phyloP scores from a whole-genome alignment of 1,140 invertebrate genomes.

The Protaetia brevitarsis region DNA sequence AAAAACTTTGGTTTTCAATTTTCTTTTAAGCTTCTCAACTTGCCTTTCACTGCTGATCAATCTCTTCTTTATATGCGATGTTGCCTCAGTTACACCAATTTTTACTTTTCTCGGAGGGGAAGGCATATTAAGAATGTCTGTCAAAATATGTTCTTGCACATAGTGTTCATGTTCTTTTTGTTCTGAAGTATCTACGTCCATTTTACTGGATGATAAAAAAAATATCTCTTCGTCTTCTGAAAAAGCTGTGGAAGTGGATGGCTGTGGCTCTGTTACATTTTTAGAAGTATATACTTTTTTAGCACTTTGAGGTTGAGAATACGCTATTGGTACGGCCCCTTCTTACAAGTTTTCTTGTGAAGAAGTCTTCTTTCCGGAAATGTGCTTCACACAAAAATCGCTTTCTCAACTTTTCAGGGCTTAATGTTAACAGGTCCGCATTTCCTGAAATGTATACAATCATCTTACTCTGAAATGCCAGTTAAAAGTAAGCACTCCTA shows the following conservation, averaged over 20 bases:
- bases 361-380: background rate
- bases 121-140: background rate
- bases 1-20: background rate
- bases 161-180: background rate
- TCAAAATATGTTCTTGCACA: background rate
- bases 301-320: background rate
- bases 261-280: background rate
- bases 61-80: background rate
- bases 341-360: background rate
- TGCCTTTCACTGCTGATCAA: background rate
- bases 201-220: background rate
- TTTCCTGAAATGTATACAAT: conserved; percentile 15
- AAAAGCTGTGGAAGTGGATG: background rate
- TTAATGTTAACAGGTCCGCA: background rate
- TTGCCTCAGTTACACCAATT: background rate
- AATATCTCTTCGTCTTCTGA: background rate
- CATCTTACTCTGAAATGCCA: no score
- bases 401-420: background rate
- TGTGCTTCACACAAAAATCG: conserved; percentile 1
- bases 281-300: background rate
- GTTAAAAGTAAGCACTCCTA: no score
- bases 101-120: background rate
- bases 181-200: background rate
- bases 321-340: background rate
- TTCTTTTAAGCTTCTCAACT: background rate